Evolutionary conservation across 2,113 vertebrate genomes (phyloP).

Genomic region (Clarias gariepinus): DNA sequence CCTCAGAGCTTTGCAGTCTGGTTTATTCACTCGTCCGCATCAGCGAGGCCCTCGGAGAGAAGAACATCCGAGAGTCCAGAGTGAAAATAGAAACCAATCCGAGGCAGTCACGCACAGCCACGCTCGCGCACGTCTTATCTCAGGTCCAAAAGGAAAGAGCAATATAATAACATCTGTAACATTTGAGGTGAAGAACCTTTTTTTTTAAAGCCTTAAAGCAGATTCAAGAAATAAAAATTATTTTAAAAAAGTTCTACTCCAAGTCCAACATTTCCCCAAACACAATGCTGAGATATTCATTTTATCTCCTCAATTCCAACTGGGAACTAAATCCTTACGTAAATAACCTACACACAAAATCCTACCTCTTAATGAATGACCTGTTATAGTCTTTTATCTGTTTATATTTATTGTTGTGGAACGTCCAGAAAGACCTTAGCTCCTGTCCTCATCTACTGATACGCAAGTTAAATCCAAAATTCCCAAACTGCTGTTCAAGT

Average conservation of each 20-base stretch:
- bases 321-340: not conserved
- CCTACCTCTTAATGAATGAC: too few relatives aligned
- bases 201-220: not conserved
- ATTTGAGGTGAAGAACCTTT: not conserved
- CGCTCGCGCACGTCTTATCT: not conserved
- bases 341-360: not conserved
- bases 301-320: not conserved
- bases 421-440: too few relatives aligned
- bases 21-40: not conserved
- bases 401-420: too few relatives aligned
- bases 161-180: not conserved
- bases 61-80: not conserved
- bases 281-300: not conserved
- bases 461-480: not conserved
- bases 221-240: too few relatives aligned
- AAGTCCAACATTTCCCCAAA: not conserved
- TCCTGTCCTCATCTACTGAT: too few relatives aligned
- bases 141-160: not conserved
- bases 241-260: not conserved
- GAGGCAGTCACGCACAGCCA: not conserved
- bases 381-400: too few relatives aligned
- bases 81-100: conserved; percentile 26
- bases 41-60: not conserved
- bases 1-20: not conserved
- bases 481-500: not conserved